Conservation (phyloP, 2,797 vertebrate species). For the Muraenolepis orangiensis region DNA sequence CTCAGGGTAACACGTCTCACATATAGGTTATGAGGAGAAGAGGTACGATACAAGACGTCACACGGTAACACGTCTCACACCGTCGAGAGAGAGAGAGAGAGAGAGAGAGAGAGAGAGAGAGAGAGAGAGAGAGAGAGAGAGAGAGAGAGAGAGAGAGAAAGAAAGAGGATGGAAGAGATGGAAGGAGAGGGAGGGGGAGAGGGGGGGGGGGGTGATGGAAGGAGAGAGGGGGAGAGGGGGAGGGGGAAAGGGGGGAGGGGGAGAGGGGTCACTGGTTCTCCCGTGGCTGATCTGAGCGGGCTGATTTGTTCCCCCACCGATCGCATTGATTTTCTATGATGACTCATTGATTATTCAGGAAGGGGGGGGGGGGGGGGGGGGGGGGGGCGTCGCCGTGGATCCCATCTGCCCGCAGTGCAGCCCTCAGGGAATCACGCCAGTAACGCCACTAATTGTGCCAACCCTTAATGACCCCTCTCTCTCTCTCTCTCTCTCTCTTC, state of each 20-base stretch:
- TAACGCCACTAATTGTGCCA: constrained; percentile 42
- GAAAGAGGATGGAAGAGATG: constrained; percentile 3
- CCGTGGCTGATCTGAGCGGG: constrained; percentile 20
- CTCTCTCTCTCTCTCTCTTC: constrained; percentile 2
- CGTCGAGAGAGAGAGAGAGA: neutral
- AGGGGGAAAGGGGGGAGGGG: constrained; percentile 12
- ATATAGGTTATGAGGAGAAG: no score
- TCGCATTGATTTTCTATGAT: constrained; percentile 39
- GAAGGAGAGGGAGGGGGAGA: constrained; percentile 6
- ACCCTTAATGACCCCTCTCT: constrained; percentile 31
- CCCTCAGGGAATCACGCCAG: constrained; percentile 10
- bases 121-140: constrained; percentile 13
- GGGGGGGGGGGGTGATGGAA: neutral
- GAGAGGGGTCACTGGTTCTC: constrained; percentile 9
- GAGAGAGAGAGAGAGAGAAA: constrained; percentile 36
- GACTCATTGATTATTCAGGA: constrained; percentile 45
- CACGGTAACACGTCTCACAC: no score
- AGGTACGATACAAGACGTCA: no score
- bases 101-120: constrained; percentile 8
- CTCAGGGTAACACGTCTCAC: no score
- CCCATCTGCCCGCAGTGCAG: constrained; percentile 27
- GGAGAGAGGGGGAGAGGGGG: neutral
- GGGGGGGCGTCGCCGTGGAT: constrained; percentile 27
- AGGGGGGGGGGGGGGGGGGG: no score
- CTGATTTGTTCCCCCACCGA: constrained; percentile 43